Base-by-base conservation (phyloP, 2,797 vertebrate genomes). In the Triplophysa bombifrons region DNA sequence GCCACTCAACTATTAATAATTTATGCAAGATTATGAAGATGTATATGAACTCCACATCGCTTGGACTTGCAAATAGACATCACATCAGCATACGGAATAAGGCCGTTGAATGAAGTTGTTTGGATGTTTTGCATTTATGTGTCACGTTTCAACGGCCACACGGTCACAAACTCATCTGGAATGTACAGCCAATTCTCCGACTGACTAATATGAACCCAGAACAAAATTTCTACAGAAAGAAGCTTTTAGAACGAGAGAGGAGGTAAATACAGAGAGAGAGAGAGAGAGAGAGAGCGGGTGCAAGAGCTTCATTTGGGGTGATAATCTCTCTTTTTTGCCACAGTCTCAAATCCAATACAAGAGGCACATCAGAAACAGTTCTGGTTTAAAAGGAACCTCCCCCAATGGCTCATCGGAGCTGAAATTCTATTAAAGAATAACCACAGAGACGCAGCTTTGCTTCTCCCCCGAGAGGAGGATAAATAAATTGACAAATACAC, bases 381-480 rank as follows among this genome's bases (percentile, higher is more conserved):
- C 74, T 72, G 27, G 38, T 67, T 67, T 73, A 22, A 72, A 73
- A 80, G 46, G 63, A 80, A 67, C 74, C 64, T 44, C 51, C 25
- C 75, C 79, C 76, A 75, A 71, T 82, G 79, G 81, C 77, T 86
- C 82, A 84, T 64, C 75, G 80, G 82, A 86, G 86, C 83, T 67
- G 76, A 84, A 82, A 78, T 83, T 83, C 72, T 85, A 85, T 86
- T 85, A 85, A 82, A 87, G 76, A 84, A 82, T 76, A 84, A 85
- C 80, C 76, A 80, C 51, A 74, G 81, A 72, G 80, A 58, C 13
- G n/a, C 63, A 80, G 69, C 80, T 81, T 80, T 61, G 60, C 76
- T 68, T 78, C 38, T 75, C 80, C 76, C 78, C 48, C 34, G 60
- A 80, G 65, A 84, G 46, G n/a, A 67, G 53, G 70, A 83, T 83